Conservation (phyloP, 2,888 invertebrate species). For the Vannuccia rotundouncinata region DNA sequence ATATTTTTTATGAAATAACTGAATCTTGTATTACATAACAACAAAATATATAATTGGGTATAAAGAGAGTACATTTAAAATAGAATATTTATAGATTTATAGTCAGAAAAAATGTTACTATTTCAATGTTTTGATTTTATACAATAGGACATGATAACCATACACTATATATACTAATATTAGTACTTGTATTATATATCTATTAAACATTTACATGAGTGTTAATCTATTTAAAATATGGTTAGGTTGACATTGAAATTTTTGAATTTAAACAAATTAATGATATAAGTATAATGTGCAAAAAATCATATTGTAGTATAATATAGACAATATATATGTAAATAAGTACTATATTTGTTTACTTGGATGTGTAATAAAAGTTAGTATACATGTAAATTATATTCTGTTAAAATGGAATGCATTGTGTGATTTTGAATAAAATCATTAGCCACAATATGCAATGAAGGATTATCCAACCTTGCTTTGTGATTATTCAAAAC, state of each 20-base stretch:
- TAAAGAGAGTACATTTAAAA: conserved; percentile 9
- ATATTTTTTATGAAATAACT: neutral
- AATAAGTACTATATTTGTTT: conserved; percentile 15
- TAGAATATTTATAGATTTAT: conserved; percentile 14
- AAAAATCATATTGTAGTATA: neutral
- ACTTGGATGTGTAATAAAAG: conserved; percentile 21
- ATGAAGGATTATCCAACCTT: conserved; percentile 4
- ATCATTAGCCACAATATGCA: conserved; percentile 14
- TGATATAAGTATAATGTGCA: neutral
- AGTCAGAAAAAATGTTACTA: neutral
- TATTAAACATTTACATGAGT: neutral
- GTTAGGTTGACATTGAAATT: neutral
- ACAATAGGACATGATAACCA: neutral
- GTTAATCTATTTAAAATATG: conserved; percentile 8
- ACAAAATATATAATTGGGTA: neutral
- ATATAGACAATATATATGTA: neutral
- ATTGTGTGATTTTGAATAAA: conserved; percentile 24
- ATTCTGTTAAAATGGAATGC: conserved; percentile 11
- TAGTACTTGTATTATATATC: conserved; percentile 18
- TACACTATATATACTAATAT: conserved; percentile 11
- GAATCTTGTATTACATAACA: neutral
- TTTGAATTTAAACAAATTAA: neutral
- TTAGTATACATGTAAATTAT: conserved; percentile 11
- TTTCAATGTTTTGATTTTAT: neutral
- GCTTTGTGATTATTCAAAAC: conserved; percentile 26